These are phyloP conservation scores for Muscicapa striata DNA, from an alignment of 2,797 vertebrate genomes.

Conservation along the genomic window DNA sequence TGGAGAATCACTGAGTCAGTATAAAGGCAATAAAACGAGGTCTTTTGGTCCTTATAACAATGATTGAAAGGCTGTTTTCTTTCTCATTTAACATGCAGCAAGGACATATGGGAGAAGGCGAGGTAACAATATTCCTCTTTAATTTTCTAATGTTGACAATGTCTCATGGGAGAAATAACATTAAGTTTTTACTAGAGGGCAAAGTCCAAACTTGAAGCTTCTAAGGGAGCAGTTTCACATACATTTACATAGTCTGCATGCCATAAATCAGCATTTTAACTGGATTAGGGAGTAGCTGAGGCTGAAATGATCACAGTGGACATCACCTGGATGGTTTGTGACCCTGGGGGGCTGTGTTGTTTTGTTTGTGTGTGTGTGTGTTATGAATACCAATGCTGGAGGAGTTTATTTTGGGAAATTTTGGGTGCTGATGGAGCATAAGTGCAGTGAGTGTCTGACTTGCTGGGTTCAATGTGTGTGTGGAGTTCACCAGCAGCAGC, in stretches of 20 bases:
- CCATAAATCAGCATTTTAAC: conserved; percentile 43
- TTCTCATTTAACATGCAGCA: conserved; percentile 97
- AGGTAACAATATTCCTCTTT: conserved; percentile 91
- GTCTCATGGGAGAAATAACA: conserved; percentile 73
- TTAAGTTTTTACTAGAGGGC: conserved; percentile 47
- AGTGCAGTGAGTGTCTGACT: neutral
- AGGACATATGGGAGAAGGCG: conserved; percentile 99
- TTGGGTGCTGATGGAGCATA: neutral
- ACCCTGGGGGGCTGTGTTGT: neutral
- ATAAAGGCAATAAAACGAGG: conserved; percentile 72
- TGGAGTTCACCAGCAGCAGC: neutral
- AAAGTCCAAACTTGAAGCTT: conserved; percentile 31
- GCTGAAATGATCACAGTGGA: neutral
- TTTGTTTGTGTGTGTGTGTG: conserved; percentile 33
- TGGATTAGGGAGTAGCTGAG: conserved; percentile 11
- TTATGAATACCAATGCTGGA: neutral
- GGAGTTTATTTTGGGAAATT: neutral
- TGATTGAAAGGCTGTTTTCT: conserved; percentile 86
- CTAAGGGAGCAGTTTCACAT: conserved; percentile 23
- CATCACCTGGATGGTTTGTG: neutral
- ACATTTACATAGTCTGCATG: conserved; percentile 40
- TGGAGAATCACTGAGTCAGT: conserved; percentile 62
- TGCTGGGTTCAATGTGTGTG: neutral
- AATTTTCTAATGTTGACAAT: conserved; percentile 81
- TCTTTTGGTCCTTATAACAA: conserved; percentile 79